phyloP scores from a whole-genome alignment of 2,797 vertebrate species.

The Otolemur crassicaudatus region DNA sequence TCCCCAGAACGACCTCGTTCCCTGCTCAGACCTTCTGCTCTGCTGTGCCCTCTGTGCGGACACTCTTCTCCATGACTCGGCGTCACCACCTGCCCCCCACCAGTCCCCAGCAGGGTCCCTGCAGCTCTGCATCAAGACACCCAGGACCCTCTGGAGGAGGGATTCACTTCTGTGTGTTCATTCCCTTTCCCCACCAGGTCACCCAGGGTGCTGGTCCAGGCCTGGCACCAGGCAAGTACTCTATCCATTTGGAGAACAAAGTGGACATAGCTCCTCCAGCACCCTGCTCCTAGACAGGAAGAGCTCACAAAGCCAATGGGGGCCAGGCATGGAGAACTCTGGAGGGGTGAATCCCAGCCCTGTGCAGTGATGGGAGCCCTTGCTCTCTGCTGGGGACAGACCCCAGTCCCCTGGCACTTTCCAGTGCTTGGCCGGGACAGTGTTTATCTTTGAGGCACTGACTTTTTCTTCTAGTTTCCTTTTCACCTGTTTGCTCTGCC shows the following conservation, averaged over 20 bases:
- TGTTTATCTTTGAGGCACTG: no score
- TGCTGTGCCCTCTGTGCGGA: not conserved
- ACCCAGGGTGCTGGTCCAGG: not conserved
- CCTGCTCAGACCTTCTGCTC: not conserved
- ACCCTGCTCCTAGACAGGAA: not conserved
- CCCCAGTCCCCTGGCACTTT: not conserved
- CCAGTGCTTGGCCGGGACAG: not conserved
- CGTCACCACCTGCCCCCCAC: no score
- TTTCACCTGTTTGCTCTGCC: not conserved
- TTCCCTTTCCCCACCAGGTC: not conserved
- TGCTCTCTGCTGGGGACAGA: fast-evolving
- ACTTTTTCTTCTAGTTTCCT: not conserved
- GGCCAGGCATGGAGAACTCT: not conserved
- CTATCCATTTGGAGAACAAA: not conserved
- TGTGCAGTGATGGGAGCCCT: not conserved
- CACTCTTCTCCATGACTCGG: not conserved
- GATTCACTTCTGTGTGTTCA: not conserved
- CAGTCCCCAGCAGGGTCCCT: not conserved
- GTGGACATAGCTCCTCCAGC: fast-evolving
- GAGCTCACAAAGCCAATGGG: not conserved
- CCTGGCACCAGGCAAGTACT: not conserved
- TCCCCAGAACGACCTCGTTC: no score
- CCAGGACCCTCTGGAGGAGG: not conserved
- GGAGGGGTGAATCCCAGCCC: not conserved
- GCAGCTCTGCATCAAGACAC: not conserved